A percentile compares a stretch with the other conserved stretches of the same genome.
Evolutionary conservation across 35 echinoderm and acorn worm genomes (phyloP).

Genomic region (Anneissia japonica): DNA sequence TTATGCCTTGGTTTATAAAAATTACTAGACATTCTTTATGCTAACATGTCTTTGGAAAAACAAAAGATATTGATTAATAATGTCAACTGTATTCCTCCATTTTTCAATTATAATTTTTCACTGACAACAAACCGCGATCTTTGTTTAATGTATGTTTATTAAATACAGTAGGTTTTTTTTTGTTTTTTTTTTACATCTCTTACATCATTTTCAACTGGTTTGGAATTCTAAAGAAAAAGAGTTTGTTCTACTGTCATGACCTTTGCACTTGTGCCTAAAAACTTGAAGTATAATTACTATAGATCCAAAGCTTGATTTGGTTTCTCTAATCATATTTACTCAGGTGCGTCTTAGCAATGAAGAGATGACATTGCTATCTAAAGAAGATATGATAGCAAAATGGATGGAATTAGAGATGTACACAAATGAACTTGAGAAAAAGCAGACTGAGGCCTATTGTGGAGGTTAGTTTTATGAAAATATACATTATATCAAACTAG

Average conservation of each 20-base stretch:
- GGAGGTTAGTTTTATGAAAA: not conserved
- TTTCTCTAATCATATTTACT: not conserved
- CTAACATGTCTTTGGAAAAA: not conserved
- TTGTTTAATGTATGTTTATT: not conserved
- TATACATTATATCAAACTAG: too few relatives aligned
- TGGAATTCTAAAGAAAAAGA: too few relatives aligned
- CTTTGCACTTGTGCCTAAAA: not conserved
- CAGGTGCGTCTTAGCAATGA: conserved; percentile 71
- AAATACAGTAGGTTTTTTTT: too few relatives aligned
- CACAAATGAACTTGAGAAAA: conserved; percentile 43
- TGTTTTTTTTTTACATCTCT: too few relatives aligned
- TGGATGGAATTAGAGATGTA: conserved; percentile 59
- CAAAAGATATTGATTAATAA: not conserved
- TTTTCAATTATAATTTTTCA: not conserved
- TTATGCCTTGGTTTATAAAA: not conserved
- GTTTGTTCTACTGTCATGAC: not conserved
- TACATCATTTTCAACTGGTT: too few relatives aligned
- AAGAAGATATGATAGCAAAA: conserved; percentile 47
- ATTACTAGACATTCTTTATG: not conserved
- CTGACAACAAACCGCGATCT: not conserved
- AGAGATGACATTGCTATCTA: conserved; percentile 30
- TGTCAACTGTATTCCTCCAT: not conserved
- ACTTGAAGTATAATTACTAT: not conserved
- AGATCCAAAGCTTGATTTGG: not conserved
- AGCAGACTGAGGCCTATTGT: not conserved